Percentiles rank a stretch among this genome's conserved stretches.
phyloP scores from a whole-genome alignment of 2,113 vertebrate genomes.

The Nerophis ophidion region DNA sequence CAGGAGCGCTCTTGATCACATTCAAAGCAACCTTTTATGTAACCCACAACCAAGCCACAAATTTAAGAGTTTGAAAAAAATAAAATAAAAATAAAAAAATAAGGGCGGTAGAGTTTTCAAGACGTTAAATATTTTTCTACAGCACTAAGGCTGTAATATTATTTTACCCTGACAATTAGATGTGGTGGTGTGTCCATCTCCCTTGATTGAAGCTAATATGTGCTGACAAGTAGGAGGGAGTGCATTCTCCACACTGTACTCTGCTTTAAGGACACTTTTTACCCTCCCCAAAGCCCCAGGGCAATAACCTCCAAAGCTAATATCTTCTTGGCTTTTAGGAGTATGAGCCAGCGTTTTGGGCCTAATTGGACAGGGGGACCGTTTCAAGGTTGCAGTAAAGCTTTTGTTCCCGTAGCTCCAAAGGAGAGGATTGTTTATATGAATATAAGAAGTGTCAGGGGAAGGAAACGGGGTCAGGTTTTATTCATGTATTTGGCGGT shows the following conservation, averaged over 20 bases:
- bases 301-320: conserved; percentile 56
- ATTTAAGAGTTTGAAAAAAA: conserved; percentile 55
- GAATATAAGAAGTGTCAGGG: conserved; percentile 29
- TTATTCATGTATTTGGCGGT: neutral
- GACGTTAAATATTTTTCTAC: conserved; percentile 19
- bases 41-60: conserved; percentile 45
- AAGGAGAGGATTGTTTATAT: conserved; percentile 22
- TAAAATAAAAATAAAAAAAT: conserved; percentile 48
- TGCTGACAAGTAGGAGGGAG: conserved; percentile 32
- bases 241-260: conserved; percentile 31
- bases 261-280: conserved; percentile 42
- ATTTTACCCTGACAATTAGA: conserved; percentile 25
- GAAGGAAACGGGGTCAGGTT: conserved; percentile 23
- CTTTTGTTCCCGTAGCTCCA: conserved; percentile 27
- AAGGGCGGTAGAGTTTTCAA: conserved; percentile 31
- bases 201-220: conserved; percentile 37
- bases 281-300: conserved; percentile 13
- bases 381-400: conserved; percentile 45
- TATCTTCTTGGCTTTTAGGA: conserved; percentile 42
- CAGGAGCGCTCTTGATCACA: conserved; percentile 51
- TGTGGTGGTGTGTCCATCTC: conserved; percentile 34
- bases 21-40: conserved; percentile 58
- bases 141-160: conserved; percentile 1
- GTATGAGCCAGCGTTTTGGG: conserved; percentile 42
- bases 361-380: conserved; percentile 50